Base-by-base conservation (phyloP, 2,888 invertebrate species). In the Andrena dorsata region DNA sequence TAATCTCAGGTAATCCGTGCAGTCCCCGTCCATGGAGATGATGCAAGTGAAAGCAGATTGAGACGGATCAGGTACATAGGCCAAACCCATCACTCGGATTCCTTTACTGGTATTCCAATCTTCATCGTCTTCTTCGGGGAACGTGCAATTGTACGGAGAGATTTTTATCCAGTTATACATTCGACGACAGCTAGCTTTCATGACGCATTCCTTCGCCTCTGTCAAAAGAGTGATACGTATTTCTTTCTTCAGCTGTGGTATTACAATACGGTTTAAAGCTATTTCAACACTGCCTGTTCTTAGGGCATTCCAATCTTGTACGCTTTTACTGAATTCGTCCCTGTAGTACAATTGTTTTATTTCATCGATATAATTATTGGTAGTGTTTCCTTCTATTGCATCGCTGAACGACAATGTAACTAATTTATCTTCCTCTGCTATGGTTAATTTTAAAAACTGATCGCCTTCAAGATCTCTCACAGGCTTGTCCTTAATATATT, bases 231-330 rank as follows among this genome's bases (percentile, higher is more conserved):
- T 96, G 0, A 96, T 95, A 74, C 96, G 96, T 7, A 99, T 94
- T 94, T 99, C 99, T 85, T 98, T 96, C 81, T 97, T 95, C 87
- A 99, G 95, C 91, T 98, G 97, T 0, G 99, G 99, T 92, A 98
- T 96, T 4, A 99, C 96, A 93, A 98, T 97, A 91, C 97, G 97
- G 28, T 95, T 97, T 68, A 99, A 95, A 0, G 99, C 98, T 81
- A 98, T 95, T 89, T 98, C 97, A 0, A 99, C 97, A 73, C 98
- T 98, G 90, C 98, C 97, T 1, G 96, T 96, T 56, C 99, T 95
- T 68, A 99, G 93, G 1, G 96, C 96, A 94, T 99, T 99, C 99
- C 99, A 99, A 88, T 98, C 98, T 93, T 98, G 97, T 0, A 98
- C 98, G 85, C 97, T 97, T 87, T 97, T 97, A 88, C 98, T 98